Percentiles rank a stretch among this genome's conserved stretches.
Evolutionary conservation across 2,888 invertebrate species (phyloP).

Genomic region (Hypercompe scribonia): DNA sequence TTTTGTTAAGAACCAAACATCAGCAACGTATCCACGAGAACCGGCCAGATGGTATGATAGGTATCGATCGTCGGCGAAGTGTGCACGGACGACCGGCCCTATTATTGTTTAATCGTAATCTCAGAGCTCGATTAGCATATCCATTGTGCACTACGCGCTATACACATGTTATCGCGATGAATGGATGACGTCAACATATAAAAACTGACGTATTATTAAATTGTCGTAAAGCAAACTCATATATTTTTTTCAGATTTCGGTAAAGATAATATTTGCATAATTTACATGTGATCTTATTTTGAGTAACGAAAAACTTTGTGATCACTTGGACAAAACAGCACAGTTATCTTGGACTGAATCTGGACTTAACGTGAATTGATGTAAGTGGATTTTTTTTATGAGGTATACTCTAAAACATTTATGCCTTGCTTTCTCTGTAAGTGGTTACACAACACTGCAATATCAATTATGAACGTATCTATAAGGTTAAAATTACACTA

Average conservation of each 20-base stretch:
- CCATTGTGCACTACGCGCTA: conserved; percentile 72
- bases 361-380: conserved; percentile 19
- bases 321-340: conserved; percentile 24
- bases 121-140: conserved; percentile 79
- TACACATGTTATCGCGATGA: conserved; percentile 73
- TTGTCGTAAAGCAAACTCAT: conserved; percentile 32
- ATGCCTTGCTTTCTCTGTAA: conserved; percentile 17
- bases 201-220: conserved; percentile 45
- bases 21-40: conserved; percentile 60
- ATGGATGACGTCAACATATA: conserved; percentile 63
- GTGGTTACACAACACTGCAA: conserved; percentile 3
- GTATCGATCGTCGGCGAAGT: conserved; percentile 70
- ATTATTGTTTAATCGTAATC: conserved; percentile 80
- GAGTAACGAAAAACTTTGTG: neutral
- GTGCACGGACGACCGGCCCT: conserved; percentile 60
- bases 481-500: too few species aligned
- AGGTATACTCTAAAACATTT: conserved; percentile 18
- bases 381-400: conserved; percentile 16
- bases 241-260: conserved; percentile 17
- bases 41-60: conserved; percentile 70
- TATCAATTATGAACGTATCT: conserved; percentile 7
- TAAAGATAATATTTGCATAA: conserved; percentile 25
- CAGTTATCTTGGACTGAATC: conserved; percentile 4
- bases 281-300: conserved; percentile 17
- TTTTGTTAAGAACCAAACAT: conserved; percentile 28